A percentile compares a stretch with the other conserved stretches of the same genome.
Evolutionary conservation across 35 echinoderm and acorn worm species (phyloP).

Genomic region (Apostichopus japonicus): DNA sequence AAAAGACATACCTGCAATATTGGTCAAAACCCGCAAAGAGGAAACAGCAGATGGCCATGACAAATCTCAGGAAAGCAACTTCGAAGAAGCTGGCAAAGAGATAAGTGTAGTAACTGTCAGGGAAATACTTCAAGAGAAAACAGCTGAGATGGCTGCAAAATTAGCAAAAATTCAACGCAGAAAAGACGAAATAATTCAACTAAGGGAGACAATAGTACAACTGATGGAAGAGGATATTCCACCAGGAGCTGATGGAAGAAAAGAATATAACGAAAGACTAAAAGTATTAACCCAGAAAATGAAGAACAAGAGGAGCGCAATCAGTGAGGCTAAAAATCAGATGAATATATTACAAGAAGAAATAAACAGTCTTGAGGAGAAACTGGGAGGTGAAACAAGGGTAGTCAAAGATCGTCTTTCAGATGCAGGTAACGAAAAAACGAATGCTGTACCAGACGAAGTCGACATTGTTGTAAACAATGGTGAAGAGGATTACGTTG

Average conservation of each 20-base stretch:
- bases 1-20: no score
- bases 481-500: neutral
- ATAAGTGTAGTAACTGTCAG: neutral
- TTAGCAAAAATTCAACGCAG: neutral
- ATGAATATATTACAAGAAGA: neutral
- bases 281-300: neutral
- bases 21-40: no score
- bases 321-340: neutral
- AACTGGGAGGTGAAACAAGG: neutral
- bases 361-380: neutral
- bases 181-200: neutral
- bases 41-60: no score
- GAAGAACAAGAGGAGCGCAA: neutral
- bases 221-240: neutral
- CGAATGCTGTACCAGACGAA: neutral
- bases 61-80: no score
- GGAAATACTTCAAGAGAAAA: neutral
- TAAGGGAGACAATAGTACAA: neutral
- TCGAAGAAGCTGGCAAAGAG: neutral
- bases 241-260: neutral
- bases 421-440: neutral
- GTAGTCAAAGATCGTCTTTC: neutral
- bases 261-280: neutral
- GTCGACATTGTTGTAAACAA: neutral
- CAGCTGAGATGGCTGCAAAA: neutral